Evolutionary conservation across 2,113 vertebrate genomes (phyloP).

Genomic region (Rhinolophus ferrumequinum): DNA sequence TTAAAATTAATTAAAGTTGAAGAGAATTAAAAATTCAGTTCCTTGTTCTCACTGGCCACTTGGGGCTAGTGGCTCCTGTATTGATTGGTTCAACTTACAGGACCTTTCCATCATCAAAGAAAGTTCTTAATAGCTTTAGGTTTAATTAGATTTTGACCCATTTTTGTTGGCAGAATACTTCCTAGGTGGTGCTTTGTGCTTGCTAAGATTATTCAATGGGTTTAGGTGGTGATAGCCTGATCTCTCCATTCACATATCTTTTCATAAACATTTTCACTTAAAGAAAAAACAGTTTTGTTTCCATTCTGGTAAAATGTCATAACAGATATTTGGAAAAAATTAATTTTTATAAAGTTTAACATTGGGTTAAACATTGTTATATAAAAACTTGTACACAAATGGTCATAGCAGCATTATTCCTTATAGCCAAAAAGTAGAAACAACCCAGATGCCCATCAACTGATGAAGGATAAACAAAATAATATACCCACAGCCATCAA

Average conservation of each 20-base stretch:
- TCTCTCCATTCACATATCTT: background rate
- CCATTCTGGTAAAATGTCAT: background rate
- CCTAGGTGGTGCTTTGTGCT: background rate
- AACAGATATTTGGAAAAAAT: slow-evolving; percentile 15
- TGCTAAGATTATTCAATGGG: background rate
- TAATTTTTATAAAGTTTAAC: slow-evolving; percentile 33
- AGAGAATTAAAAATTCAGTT: slow-evolving; percentile 16
- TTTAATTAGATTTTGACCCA: background rate
- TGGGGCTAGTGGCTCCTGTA: background rate
- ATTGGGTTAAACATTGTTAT: background rate
- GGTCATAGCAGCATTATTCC: slow-evolving; percentile 1
- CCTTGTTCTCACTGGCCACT: background rate
- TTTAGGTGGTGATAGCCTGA: background rate
- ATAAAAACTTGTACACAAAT: background rate
- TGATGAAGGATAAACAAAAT: slow-evolving; percentile 3
- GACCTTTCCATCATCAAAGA: background rate
- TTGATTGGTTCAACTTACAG: background rate
- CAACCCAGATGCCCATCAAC: background rate
- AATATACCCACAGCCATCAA: background rate
- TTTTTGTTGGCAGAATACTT: slow-evolving; percentile 17
- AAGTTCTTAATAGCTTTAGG: background rate
- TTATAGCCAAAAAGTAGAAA: background rate
- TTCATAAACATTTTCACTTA: slow-evolving; percentile 7
- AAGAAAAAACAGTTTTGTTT: background rate
- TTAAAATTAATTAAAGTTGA: background rate